Evolutionary conservation across 1,140 invertebrate genomes (phyloP).

Genomic region (Portunus trituberculatus): DNA sequence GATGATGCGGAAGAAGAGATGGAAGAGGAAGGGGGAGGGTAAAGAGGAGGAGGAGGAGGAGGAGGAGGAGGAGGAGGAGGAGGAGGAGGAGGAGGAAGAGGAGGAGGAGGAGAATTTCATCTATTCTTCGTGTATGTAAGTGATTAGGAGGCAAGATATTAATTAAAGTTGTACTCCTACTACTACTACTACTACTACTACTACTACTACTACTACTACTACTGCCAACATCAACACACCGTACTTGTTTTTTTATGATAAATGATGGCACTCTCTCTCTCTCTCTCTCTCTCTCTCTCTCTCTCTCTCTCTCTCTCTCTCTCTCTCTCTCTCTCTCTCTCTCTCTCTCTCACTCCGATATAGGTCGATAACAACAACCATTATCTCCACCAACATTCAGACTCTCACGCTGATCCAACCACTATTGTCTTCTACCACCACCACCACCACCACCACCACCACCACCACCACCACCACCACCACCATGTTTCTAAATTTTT

Average conservation of each 20-base stretch:
- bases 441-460: not conserved
- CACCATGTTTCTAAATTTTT: not conserved
- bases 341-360: not conserved
- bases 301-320: no score
- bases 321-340: no score
- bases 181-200: no score
- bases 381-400: not conserved
- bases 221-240: not conserved
- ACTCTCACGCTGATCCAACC: not conserved
- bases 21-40: no score
- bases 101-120: not conserved
- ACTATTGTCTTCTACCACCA: not conserved
- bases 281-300: not conserved
- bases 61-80: no score
- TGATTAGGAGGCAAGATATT: not conserved
- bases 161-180: no score
- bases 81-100: no score
- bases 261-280: not conserved
- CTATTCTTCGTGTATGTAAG: not conserved
- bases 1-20: no score
- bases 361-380: not conserved
- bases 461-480: conserved; percentile 6
- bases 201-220: not conserved
- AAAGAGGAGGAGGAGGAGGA: no score
- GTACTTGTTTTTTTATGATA: not conserved